Percentiles rank a stretch among this genome's conserved stretches.
phyloP scores from a whole-genome alignment of 2,888 invertebrate species.

The Zhengitettix transpicula region DNA sequence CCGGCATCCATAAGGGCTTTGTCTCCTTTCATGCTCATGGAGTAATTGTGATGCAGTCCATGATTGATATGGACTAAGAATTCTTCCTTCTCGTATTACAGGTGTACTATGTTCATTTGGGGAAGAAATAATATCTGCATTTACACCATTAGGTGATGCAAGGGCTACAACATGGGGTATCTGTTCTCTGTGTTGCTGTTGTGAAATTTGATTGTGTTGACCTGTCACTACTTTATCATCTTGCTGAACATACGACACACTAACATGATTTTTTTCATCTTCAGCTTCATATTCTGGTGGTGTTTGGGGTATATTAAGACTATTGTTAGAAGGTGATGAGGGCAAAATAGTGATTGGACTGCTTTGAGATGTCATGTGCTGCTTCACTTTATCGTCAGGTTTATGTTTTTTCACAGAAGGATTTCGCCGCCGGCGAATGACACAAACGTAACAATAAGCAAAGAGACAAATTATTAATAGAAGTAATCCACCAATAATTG shows the following conservation, averaged over 20 bases:
- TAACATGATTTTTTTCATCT: slow-evolving; percentile 31
- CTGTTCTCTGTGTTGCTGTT: slow-evolving; percentile 25
- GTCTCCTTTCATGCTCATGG: slow-evolving; percentile 37
- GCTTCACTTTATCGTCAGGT: slow-evolving; percentile 13
- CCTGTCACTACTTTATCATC: slow-evolving; percentile 28
- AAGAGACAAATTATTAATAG: slow-evolving; percentile 27
- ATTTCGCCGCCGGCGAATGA: slow-evolving; percentile 25
- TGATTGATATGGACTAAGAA: slow-evolving; percentile 35
- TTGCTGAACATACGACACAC: slow-evolving; percentile 29
- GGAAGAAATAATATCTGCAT: slow-evolving; percentile 7
- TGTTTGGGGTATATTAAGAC: slow-evolving; percentile 13
- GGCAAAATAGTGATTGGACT: slow-evolving; percentile 28
- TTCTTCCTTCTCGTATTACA: slow-evolving; percentile 25
- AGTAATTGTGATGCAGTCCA: slow-evolving; percentile 43
- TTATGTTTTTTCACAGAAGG: slow-evolving; percentile 6
- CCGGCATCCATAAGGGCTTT: slow-evolving; percentile 27
- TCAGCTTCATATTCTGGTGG: slow-evolving; percentile 17
- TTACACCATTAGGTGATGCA: slow-evolving; percentile 20
- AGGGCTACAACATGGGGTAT: slow-evolving; percentile 15
- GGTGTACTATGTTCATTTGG: slow-evolving; percentile 19
- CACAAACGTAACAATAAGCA: slow-evolving; percentile 32
- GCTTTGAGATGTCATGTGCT: slow-evolving; percentile 4
- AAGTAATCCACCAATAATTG: slow-evolving; percentile 30
- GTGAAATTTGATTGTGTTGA: slow-evolving; percentile 29
- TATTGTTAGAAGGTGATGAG: slow-evolving; percentile 20